A percentile compares a stretch with the other conserved stretches of the same genome.
Conservation (phyloP, 2,797 vertebrate genomes). For the Botia almorhae region DNA sequence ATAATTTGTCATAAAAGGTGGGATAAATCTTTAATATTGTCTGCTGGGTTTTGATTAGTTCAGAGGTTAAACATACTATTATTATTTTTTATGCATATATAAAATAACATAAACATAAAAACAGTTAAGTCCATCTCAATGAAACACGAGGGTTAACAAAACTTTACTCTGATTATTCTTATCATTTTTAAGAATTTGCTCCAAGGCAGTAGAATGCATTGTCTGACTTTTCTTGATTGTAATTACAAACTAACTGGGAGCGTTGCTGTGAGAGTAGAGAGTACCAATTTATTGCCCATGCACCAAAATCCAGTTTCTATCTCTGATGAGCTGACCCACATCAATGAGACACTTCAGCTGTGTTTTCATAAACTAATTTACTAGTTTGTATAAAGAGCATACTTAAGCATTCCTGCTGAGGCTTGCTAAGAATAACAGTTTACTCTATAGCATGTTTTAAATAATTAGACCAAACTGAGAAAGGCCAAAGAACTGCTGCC, state of each 20-base stretch:
- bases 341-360: constrained; percentile 66
- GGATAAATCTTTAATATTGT: too few relatives aligned
- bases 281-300: constrained; percentile 72
- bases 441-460: constrained; percentile 74
- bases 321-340: constrained; percentile 63
- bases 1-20: too few relatives aligned
- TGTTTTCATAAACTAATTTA: constrained; percentile 75
- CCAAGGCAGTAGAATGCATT: neutral
- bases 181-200: neutral
- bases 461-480: constrained; percentile 75
- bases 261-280: neutral
- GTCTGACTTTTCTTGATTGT: neutral
- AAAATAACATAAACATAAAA: neutral
- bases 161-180: neutral
- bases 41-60: too few relatives aligned
- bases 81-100: neutral
- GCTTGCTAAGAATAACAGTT: constrained; percentile 75
- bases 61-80: too few relatives aligned
- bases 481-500: constrained; percentile 65
- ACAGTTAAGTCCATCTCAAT: neutral
- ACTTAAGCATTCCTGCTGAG: constrained; percentile 68
- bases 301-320: constrained; percentile 69
- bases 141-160: neutral
- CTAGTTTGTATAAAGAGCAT: constrained; percentile 75
- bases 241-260: constrained; percentile 25